Base-by-base conservation (phyloP, 2,113 vertebrate genomes). In the rabbit (Oryctolagus cuniculus) region DNA sequence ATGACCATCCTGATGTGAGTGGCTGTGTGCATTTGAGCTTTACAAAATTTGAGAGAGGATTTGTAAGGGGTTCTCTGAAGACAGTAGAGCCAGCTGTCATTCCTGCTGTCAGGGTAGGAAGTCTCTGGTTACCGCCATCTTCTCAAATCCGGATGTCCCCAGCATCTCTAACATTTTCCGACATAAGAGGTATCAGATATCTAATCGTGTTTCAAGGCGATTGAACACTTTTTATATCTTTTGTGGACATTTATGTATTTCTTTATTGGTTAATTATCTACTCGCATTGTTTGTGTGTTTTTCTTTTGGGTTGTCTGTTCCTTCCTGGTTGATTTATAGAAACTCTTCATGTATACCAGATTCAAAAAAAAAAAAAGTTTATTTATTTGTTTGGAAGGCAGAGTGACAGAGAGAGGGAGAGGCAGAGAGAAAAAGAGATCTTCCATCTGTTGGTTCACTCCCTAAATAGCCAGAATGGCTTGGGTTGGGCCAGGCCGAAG, bases 101-200 rank as follows among this genome's bases (percentile, higher is more conserved):
- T 16, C 6, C 38, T 24, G 29, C 31, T 44, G 10, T 38, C 55
- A 31, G 13, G 24, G 21, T 5, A 53, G 74, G 36, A 87, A 36
- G 21, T 0, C 15, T 6, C n/a, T 78, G 29, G 6, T 24, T 3
- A 19, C 10, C 29, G 4, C 38, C 3, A 6, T 4, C 0, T 1
- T 29, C 44, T 91, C 83, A 34, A 13, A 79, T 64, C 66, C 91
- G 63, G 15, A 22, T 25, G 70, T 29, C 53, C 2, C 13, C 0
- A 0, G 22, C 12, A 49, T 29, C 49, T 92, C 64, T n/a, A 38
- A 53, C 53, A 75, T 75, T 87, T 58, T 72, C 16, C 31, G 5
- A 22, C 13, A 5, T 21, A 8, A n/a, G 21, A 51, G 16, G 34
- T 49, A 49, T 87, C 19, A 58, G 72, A 38, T 58, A 55, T 13